Evolutionary conservation across 2,797 vertebrate genomes (phyloP), one percentile per base, ranked within the genome.

Genomic region (Monodelphis domestica): DNA sequence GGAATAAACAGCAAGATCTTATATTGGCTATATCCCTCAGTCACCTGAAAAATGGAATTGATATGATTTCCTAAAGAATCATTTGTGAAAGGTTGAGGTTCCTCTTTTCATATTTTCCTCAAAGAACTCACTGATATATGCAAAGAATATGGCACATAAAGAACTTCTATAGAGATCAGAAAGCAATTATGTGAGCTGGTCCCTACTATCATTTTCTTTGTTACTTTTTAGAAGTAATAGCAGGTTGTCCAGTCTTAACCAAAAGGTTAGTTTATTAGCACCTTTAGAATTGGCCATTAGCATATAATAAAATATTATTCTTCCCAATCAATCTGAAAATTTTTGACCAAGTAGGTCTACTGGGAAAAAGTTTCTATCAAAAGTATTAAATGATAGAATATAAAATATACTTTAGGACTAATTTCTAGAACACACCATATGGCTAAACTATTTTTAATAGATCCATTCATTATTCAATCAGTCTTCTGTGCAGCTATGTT

Each of bases 381-480:
- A 6, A 2, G 7, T 84, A 14, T 53, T 54, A 1, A 26, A 89
- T 87, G 52, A 94, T 54, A 89, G 45, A 89, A 89, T 38, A 52
- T 12, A 12, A 51, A 29, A 45, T 97, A 97, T 97, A 98, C 95
- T 94, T 97, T 95, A 95, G 96, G 92, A 57, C 97, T 94, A 90
- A 93, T 94, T 97, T 96, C 97, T 93, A 96, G 95, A 95, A 97
- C 97, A 97, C 97, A 98, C 97, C 98, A 98, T 98, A 98, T 99
- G 99, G 97, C 96, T 97, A 97, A 97, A 97, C 93, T 98, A 98
- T 97, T 98, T 97, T 96, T 97, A 96, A 96, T 97, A 94, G 90
- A 95, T 95, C 94, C 91, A 95, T 97, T 98, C 97, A 99, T 99
- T 98, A 99, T 99, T 99, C 97, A 99, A 98, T 97, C 9, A 98